These are phyloP conservation scores for Leptopilina drosophilae DNA, from an alignment of 2,888 invertebrate genomes.

Conservation along the genomic window DNA sequence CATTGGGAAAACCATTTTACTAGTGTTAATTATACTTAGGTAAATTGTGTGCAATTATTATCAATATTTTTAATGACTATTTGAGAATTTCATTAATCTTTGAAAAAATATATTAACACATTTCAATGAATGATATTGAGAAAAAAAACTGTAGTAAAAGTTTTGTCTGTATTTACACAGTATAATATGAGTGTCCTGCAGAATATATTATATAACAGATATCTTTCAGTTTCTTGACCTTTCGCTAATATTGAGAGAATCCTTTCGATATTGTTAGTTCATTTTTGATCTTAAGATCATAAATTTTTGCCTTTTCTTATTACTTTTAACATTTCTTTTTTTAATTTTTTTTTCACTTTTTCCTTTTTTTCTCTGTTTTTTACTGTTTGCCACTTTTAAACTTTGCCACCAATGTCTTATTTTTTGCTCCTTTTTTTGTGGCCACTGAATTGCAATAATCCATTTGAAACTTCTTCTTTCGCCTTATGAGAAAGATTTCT, in stretches of 20 bases:
- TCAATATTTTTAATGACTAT: no score
- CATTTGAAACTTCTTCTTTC: background rate
- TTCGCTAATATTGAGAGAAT: slow-evolving; percentile 22
- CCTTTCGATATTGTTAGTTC: background rate
- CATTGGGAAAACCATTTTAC: no score
- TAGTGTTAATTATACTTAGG: no score
- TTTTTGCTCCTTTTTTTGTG: background rate
- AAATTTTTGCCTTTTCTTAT: no score
- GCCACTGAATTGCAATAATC: background rate
- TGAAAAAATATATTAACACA: no score
- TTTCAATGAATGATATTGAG: no score
- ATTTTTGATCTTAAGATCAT: background rate
- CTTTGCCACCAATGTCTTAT: background rate
- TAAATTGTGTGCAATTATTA: no score
- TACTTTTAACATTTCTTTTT: background rate
- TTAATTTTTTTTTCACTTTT: no score
- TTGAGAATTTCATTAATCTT: no score
- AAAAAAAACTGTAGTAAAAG: background rate
- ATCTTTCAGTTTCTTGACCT: slow-evolving; percentile 34
- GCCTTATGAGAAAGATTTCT: slow-evolving; percentile 2
- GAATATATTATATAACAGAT: slow-evolving; percentile 18
- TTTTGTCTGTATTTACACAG: background rate
- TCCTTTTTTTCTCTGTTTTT: background rate
- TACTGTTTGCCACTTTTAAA: no score
- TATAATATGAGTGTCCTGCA: background rate